Conservation (phyloP, 1,140 invertebrate species). For the Drosophila teissieri region DNA sequence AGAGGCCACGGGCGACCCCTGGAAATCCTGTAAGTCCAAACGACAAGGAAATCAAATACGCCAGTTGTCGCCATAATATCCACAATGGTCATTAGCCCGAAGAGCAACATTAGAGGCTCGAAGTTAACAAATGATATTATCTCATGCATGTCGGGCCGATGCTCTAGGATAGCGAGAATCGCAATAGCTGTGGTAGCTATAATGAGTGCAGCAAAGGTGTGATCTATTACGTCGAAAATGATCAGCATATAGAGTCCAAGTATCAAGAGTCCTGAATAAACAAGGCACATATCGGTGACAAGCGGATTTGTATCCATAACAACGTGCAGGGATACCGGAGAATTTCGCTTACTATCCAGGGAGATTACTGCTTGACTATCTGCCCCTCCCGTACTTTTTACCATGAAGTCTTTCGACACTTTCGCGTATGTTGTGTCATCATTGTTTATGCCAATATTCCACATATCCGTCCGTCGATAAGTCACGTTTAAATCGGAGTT, state of each 20-base stretch:
- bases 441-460: constrained; percentile 2
- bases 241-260: constrained; percentile 91
- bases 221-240: constrained; percentile 92
- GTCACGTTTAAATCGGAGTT: not conserved
- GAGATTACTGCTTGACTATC: not conserved
- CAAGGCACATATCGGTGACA: constrained; percentile 85
- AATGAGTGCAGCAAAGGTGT: constrained; percentile 92
- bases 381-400: not conserved
- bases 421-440: not conserved
- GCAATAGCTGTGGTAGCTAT: constrained; percentile 90
- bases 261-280: constrained; percentile 89
- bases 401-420: not conserved
- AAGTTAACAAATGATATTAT: constrained; percentile 93
- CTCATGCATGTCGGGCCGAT: constrained; percentile 89
- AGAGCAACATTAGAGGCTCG: constrained; percentile 92
- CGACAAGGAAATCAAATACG: constrained; percentile 92
- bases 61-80: constrained; percentile 93
- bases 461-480: not conserved
- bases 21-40: constrained; percentile 87
- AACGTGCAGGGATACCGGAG: constrained; percentile 16
- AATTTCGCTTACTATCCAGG: not conserved
- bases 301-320: constrained; percentile 9
- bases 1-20: constrained; percentile 92
- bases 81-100: constrained; percentile 95
- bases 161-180: constrained; percentile 88